phyloP scores from a whole-genome alignment of 1,140 invertebrate genomes.

The Eumeta japonica region DNA sequence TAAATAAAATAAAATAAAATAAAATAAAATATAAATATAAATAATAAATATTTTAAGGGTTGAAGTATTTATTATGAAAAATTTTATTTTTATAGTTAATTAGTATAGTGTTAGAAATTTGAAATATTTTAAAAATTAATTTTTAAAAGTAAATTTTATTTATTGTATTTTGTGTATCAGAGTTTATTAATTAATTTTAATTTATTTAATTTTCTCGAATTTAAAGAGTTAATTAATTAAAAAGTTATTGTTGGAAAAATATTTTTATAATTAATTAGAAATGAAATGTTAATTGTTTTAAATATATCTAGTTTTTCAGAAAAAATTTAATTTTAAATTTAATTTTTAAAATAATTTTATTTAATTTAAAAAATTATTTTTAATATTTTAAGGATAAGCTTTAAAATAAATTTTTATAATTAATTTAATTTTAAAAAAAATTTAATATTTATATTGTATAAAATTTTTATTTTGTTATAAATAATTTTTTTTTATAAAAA shows the following conservation, averaged over 20 bases:
- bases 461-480: conserved; percentile 15
- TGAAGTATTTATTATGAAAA: conserved; percentile 52
- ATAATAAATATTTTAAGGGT: conserved; percentile 24
- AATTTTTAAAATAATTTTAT: conserved; percentile 43
- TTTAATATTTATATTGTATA: conserved; percentile 24
- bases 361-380: conserved; percentile 34
- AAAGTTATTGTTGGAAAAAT: not conserved
- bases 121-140: conserved; percentile 41
- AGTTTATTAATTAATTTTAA: conserved; percentile 59
- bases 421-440: conserved; percentile 59
- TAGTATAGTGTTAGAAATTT: conserved; percentile 55
- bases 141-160: conserved; percentile 53
- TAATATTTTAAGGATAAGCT: conserved; percentile 32
- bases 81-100: conserved; percentile 44
- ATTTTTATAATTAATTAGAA: conserved; percentile 23
- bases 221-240: conserved; percentile 45
- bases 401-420: conserved; percentile 19
- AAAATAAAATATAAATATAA: no score
- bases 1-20: no score
- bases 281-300: conserved; percentile 16
- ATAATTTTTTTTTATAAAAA: conserved; percentile 30
- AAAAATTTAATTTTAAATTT: conserved; percentile 32
- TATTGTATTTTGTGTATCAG: conserved; percentile 68
- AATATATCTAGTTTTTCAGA: conserved; percentile 14
- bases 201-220: conserved; percentile 27